phyloP scores from a whole-genome alignment of 2,888 invertebrate genomes.

The Ceriagrion tenellum region DNA sequence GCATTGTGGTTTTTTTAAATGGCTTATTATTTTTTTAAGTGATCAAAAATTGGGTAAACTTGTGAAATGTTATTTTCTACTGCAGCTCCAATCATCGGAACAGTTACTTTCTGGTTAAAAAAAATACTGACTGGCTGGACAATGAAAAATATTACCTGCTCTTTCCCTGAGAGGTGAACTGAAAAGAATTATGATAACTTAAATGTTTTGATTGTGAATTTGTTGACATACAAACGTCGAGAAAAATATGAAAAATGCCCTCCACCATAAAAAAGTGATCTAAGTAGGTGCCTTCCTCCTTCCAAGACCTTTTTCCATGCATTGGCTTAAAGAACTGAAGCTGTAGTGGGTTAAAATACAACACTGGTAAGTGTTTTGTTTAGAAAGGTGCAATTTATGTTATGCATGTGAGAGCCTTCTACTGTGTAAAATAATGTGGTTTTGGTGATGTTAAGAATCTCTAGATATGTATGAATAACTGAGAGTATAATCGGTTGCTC shows the following conservation, averaged over 20 bases:
- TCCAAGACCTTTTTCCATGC: slow-evolving; percentile 56
- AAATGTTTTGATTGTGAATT: background rate
- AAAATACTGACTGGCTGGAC: background rate
- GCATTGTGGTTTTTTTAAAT: slow-evolving; percentile 28
- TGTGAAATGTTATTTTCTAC: slow-evolving; percentile 22
- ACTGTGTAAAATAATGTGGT: background rate
- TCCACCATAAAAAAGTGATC: slow-evolving; percentile 28
- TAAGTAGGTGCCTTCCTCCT: slow-evolving; percentile 42
- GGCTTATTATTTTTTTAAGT: slow-evolving; percentile 23
- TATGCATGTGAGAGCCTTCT: slow-evolving; percentile 53
- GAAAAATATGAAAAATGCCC: slow-evolving; percentile 10
- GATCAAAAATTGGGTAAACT: slow-evolving; percentile 19
- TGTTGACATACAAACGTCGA: background rate
- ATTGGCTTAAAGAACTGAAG: slow-evolving; percentile 57
- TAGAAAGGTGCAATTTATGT: slow-evolving; percentile 65
- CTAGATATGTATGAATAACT: slow-evolving; percentile 28
- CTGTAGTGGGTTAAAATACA: slow-evolving; percentile 20
- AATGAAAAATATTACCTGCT: background rate
- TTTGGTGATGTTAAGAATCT: slow-evolving; percentile 34
- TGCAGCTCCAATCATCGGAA: background rate
- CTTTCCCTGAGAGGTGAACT: background rate
- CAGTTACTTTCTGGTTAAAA: background rate
- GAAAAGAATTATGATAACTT: background rate
- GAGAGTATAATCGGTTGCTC: background rate
- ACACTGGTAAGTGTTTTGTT: slow-evolving; percentile 9